Evolutionary conservation across 1,140 invertebrate species (phyloP).

Genomic region (Metaphire vulgaris): DNA sequence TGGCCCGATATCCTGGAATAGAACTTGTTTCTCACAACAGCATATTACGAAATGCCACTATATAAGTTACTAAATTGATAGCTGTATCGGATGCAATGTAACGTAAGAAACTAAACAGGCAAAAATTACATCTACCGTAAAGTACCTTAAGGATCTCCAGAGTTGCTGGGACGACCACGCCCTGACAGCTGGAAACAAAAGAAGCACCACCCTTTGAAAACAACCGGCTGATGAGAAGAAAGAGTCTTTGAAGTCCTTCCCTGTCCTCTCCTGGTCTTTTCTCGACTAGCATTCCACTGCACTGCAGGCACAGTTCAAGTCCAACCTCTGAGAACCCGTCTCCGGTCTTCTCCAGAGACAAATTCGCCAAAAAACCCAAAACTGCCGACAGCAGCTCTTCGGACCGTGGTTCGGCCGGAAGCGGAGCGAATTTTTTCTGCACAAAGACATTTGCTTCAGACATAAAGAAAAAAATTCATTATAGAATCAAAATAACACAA

Average conservation of each 20-base stretch:
- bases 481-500: no score
- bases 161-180: not conserved
- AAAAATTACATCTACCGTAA: no score
- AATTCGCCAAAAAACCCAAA: constrained; percentile 10
- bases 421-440: not conserved
- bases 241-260: not conserved
- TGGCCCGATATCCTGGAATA: no score
- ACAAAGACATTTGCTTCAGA: no score
- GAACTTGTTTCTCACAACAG: no score
- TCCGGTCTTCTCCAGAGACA: constrained; percentile 1
- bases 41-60: no score
- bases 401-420: not conserved
- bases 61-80: no score
- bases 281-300: not conserved
- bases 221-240: not conserved
- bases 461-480: no score
- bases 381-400: not conserved
- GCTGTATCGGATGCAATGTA: no score
- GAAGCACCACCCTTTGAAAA: not conserved
- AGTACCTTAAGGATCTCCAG: not conserved
- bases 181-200: not conserved
- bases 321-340: not conserved
- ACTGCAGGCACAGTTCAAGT: not conserved
- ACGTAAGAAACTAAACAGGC: no score
- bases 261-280: not conserved